A percentile compares a stretch with the other conserved stretches of the same genome.
Evolutionary conservation across 2,113 vertebrate species (phyloP).

Genomic region (Actenoides hombroni): DNA sequence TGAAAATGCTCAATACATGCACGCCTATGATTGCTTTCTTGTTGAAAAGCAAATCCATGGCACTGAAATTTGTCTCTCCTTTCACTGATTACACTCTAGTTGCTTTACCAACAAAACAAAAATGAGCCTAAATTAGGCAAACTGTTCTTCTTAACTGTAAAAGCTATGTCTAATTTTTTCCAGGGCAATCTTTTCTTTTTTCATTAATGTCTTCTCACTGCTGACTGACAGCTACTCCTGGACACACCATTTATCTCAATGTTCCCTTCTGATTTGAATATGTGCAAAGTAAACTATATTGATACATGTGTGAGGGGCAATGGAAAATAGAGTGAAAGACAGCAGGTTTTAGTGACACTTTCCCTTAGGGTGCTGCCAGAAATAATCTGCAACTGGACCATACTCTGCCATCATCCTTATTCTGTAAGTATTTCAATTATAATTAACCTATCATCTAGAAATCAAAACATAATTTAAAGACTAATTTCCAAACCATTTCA

Average conservation of each 20-base stretch:
- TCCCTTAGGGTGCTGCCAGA: not conserved
- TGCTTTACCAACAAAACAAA: not conserved
- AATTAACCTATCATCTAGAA: not conserved
- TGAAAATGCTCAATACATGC: not conserved
- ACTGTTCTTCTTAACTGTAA: not conserved
- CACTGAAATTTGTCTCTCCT: not conserved
- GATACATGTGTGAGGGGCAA: not conserved
- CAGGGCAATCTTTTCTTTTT: not conserved
- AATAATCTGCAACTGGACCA: not conserved
- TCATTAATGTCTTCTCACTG: not conserved
- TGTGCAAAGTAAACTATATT: not conserved
- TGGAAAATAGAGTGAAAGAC: not conserved
- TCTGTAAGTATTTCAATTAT: not conserved
- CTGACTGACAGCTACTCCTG: not conserved
- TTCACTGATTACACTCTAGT: not conserved
- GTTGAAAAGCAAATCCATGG: not conserved
- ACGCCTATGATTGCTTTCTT: not conserved
- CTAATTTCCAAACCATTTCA: not conserved
- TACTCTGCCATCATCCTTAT: not conserved
- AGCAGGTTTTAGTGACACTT: not conserved
- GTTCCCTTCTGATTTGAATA: not conserved
- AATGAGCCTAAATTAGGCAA: not conserved
- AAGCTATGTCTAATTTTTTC: not conserved
- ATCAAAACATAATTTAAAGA: conserved; percentile 7
- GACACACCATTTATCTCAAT: not conserved